A percentile compares a stretch with the other conserved stretches of the same genome.
Evolutionary conservation across 2,888 invertebrate species (phyloP).

Genomic region (Fragum fragum): DNA sequence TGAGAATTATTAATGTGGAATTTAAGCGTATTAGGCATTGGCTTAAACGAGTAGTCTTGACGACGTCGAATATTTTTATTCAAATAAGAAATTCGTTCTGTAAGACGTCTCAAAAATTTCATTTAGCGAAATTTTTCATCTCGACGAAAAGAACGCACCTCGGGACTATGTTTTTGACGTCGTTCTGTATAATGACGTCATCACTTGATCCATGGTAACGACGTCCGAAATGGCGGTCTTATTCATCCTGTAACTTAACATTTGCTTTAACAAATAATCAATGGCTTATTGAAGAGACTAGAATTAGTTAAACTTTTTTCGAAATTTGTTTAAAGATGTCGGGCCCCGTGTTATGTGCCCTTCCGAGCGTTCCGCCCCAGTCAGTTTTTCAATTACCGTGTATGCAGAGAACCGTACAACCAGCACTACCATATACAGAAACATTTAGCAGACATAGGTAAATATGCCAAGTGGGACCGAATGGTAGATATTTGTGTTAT

Average conservation of each 20-base stretch:
- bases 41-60: no score
- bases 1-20: no score
- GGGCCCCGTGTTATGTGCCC: conserved; percentile 21
- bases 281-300: neutral
- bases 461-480: no score
- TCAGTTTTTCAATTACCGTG: neutral
- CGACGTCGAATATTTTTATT: no score
- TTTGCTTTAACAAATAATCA: neutral
- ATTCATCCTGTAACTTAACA: neutral
- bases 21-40: no score
- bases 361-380: conserved; percentile 7
- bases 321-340: neutral
- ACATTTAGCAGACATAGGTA: conserved; percentile 5
- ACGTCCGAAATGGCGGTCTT: neutral
- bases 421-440: neutral
- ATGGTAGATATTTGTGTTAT: no score
- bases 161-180: no score
- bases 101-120: no score
- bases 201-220: neutral
- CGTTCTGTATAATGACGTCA: neutral
- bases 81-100: no score
- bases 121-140: no score
- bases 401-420: neutral
- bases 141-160: no score
- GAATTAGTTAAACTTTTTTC: neutral